phyloP scores from a whole-genome alignment of 1,140 invertebrate species.

The Trichogramma pretiosum region DNA sequence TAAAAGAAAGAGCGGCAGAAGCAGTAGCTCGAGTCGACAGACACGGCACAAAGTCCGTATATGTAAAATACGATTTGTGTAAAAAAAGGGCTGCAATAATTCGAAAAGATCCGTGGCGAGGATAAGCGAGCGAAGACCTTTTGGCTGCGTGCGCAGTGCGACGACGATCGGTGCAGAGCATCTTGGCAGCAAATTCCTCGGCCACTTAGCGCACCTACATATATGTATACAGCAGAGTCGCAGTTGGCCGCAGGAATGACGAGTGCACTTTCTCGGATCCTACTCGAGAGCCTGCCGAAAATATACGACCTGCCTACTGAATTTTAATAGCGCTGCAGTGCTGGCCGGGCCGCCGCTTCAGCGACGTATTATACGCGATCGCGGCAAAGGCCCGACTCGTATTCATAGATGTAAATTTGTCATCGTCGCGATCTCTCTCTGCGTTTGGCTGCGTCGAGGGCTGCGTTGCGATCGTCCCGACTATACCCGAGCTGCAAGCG shows the following conservation, averaged over 20 bases:
- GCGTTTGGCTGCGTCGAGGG: too few species aligned
- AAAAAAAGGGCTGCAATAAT: background rate
- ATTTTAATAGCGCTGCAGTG: background rate
- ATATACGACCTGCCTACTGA: background rate
- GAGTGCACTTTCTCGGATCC: background rate
- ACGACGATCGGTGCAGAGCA: too few species aligned
- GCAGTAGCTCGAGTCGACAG: background rate
- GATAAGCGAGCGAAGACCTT: background rate
- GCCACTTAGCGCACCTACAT: too few species aligned
- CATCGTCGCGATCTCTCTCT: background rate
- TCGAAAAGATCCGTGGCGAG: background rate
- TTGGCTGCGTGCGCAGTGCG: too few species aligned
- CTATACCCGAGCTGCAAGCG: too few species aligned
- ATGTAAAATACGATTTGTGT: background rate
- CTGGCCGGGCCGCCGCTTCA: too few species aligned
- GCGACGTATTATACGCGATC: too few species aligned
- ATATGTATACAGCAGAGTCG: too few species aligned
- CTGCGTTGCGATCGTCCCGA: too few species aligned
- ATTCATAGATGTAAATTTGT: background rate
- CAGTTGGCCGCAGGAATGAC: background rate
- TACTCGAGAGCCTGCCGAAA: background rate
- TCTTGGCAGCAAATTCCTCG: too few species aligned
- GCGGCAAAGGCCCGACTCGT: slow-evolving; percentile 6
- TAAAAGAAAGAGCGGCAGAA: background rate
- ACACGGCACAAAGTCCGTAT: background rate